Base-by-base conservation (phyloP, 2,113 vertebrate species). In the Coturnix japonica region DNA sequence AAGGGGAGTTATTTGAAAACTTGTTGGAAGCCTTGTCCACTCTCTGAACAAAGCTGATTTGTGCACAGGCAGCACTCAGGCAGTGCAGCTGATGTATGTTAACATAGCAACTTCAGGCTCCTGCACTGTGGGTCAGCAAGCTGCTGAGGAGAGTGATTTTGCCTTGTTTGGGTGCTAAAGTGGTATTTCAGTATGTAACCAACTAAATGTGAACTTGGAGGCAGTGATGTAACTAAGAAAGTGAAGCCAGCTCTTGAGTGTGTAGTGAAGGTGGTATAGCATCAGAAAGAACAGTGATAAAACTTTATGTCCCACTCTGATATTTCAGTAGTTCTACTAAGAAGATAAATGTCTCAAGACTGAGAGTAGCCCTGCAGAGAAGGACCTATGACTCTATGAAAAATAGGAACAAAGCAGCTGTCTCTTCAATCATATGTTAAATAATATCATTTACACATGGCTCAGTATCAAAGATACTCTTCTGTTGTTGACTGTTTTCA, bases 111-210 rank as follows among this genome's bases (percentile, higher is more conserved):
- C 16, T 43, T 81, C 19, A 31, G 6, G 14, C 5, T 77, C 11
- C 13, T 31, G 2, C 0, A 0, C 3, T 5, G 2, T 30, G 5
- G 1, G 3, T 22, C 6, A 21, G 7, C 5, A 6, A 43, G 11
- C 7, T 76, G 16, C 21, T 31, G 16, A 35, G 35, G 22, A 44
- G 6, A 81, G 66, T 2, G 1, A 5, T 3, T 16, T 54, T 10
- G 17, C 57, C 44, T 30, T 5, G 11, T 67, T 33, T 53, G 49
- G 33, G 59, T 59, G 6, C 9, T 56, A 51, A 57, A 51, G 39
- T 17, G 11, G 3, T 69, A 12, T 46, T 63, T 69, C 39, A 74
- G 11, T 2, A 1, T 33, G 20, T 7, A 31, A 17, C 2, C 33
- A 56, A 63, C 14, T 61, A 11, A 14, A 20, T 8, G 13, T 20